Percentiles rank a stretch among this genome's conserved stretches.
Evolutionary conservation across 2,888 invertebrate genomes (phyloP).

Genomic region (Drosophila infuscata): DNA sequence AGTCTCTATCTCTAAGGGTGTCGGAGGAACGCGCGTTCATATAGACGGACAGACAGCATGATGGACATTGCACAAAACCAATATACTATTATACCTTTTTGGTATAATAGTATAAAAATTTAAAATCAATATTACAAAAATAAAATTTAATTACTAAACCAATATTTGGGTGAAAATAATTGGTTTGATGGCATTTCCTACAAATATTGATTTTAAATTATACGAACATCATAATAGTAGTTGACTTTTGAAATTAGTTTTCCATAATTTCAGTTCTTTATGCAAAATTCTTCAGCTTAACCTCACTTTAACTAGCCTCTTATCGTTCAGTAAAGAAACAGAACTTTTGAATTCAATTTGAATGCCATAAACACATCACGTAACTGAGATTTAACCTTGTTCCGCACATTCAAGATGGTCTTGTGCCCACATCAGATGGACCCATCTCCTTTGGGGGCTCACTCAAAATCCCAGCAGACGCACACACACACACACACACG

Average conservation of each 20-base stretch:
- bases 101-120: too few species aligned
- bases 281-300: neutral
- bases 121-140: neutral
- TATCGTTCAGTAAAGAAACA: neutral
- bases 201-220: neutral
- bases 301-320: neutral
- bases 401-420: constrained; percentile 24
- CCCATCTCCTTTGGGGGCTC: constrained; percentile 15
- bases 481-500: constrained; percentile 14
- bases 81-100: too few species aligned
- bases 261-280: neutral
- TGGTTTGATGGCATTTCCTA: neutral
- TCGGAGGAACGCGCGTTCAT: too few species aligned
- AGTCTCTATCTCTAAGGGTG: too few species aligned
- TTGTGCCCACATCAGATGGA: constrained; percentile 14
- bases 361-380: constrained; percentile 53
- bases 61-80: too few species aligned
- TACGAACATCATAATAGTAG: neutral
- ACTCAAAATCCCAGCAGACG: constrained; percentile 48
- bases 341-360: constrained; percentile 29
- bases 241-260: neutral
- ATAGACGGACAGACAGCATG: too few species aligned
- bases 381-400: constrained; percentile 72
- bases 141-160: too few species aligned
- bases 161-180: neutral